Percentiles rank a stretch among this genome's conserved stretches.
Evolutionary conservation across 2,113 vertebrate species (phyloP).

Genomic region (Megaptera novaeangliae): DNA sequence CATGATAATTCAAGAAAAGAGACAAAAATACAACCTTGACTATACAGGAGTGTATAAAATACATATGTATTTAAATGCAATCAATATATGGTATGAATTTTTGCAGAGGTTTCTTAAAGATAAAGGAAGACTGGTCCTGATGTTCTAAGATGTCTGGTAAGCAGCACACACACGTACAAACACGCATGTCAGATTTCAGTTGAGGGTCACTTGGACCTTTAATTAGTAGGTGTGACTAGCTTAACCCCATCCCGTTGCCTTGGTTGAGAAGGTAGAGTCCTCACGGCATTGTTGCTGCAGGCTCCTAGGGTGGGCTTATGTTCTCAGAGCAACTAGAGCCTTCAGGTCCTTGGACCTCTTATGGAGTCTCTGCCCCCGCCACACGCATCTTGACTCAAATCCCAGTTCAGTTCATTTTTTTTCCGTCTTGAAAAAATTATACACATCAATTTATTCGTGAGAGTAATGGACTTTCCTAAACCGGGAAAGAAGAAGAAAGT

Average conservation of each 20-base stretch:
- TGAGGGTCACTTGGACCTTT: not conserved
- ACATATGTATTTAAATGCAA: not conserved
- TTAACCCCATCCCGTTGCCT: not conserved
- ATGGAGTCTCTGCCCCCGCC: not conserved
- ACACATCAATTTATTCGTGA: not conserved
- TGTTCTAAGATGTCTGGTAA: not conserved
- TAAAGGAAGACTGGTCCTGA: not conserved
- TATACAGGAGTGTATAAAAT: not conserved
- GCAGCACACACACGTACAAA: not conserved
- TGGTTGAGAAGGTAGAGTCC: no score
- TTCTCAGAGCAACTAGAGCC: not conserved
- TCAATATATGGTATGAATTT: not conserved
- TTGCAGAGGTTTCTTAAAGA: not conserved
- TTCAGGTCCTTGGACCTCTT: not conserved
- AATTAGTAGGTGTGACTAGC: not conserved
- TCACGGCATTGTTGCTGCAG: rapidly evolving
- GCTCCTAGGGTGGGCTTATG: no score
- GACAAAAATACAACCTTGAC: not conserved
- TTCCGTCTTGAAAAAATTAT: not conserved
- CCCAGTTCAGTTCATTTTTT: not conserved
- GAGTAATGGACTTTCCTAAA: not conserved
- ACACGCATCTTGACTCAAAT: not conserved
- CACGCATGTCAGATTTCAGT: not conserved
- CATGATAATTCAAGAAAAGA: not conserved
- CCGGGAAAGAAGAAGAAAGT: not conserved